phyloP scores from a whole-genome alignment of 53 echinoderm and acorn worm species.

The Stichopus horrens region DNA sequence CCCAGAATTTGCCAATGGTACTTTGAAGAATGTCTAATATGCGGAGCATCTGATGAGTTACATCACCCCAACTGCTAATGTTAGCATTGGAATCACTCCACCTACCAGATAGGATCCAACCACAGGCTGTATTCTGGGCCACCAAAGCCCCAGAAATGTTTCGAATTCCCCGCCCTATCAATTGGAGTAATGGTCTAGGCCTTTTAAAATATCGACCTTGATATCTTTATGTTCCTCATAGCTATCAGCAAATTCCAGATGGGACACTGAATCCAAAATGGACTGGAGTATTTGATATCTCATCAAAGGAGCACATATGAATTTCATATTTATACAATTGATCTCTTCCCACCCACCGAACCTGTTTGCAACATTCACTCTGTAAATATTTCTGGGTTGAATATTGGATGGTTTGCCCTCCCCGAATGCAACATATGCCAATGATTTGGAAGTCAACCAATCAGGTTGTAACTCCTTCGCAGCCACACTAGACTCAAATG shows the following conservation, averaged over 20 bases:
- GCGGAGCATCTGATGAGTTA: conserved; percentile 26
- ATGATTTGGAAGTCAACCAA: conserved; percentile 36
- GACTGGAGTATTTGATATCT: neutral
- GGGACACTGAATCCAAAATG: conserved; percentile 20
- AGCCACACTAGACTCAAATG: conserved; percentile 31
- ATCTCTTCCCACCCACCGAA: conserved; percentile 33
- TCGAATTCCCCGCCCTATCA: conserved; percentile 13
- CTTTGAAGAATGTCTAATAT: conserved; percentile 8
- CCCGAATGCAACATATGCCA: conserved; percentile 48
- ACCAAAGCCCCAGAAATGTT: conserved; percentile 40
- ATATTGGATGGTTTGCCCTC: conserved; percentile 30
- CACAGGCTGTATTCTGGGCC: conserved; percentile 34
- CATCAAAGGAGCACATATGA: conserved; percentile 40
- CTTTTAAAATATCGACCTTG: conserved; percentile 33
- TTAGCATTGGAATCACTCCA: conserved; percentile 14
- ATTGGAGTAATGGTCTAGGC: conserved; percentile 36
- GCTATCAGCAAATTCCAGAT: conserved; percentile 25
- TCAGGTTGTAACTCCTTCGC: conserved; percentile 35
- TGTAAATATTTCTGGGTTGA: conserved; percentile 31
- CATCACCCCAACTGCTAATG: neutral
- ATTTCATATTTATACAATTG: neutral
- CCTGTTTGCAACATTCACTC: conserved; percentile 37
- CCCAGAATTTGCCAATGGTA: conserved; percentile 29
- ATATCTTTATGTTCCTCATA: conserved; percentile 29
- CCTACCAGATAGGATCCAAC: conserved; percentile 39